A percentile compares a stretch with the other conserved stretches of the same genome.
Conservation (phyloP, 2,888 invertebrate species). For the Ophion ellenae region DNA sequence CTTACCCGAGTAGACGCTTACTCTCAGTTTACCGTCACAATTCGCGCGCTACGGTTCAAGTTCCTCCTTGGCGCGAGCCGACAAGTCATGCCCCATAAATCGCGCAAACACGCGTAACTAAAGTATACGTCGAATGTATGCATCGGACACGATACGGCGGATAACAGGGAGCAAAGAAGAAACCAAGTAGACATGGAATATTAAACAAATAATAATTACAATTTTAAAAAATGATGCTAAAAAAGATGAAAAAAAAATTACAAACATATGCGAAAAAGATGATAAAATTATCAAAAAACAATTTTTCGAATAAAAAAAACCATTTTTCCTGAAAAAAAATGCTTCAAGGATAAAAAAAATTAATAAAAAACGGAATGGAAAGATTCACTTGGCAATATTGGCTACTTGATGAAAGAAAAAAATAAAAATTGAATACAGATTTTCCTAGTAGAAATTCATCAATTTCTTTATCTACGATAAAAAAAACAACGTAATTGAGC, state of each 20-base stretch:
- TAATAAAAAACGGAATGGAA: not conserved
- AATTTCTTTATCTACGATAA: not conserved
- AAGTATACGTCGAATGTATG: not conserved
- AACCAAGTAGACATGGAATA: not conserved
- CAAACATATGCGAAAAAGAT: not conserved
- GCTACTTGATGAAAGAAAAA: not conserved
- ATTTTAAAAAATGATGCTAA: not conserved
- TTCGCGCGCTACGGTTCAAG: constrained; percentile 74
- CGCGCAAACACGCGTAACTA: not conserved
- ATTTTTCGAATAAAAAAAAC: not conserved
- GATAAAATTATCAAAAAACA: not conserved
- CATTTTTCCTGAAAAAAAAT: not conserved
- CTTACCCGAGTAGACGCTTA: constrained; percentile 58
- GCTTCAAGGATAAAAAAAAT: not conserved
- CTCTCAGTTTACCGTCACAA: constrained; percentile 77
- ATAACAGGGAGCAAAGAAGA: not conserved
- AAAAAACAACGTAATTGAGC: not conserved
- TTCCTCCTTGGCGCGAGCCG: constrained; percentile 40
- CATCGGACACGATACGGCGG: not conserved
- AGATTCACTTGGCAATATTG: not conserved
- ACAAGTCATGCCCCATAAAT: constrained; percentile 35
- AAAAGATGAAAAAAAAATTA: not conserved
- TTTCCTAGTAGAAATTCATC: not conserved
- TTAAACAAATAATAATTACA: not conserved
- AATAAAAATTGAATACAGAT: not conserved